Conservation (phyloP, 2,888 invertebrate genomes). For the Chrysodeixis includens region DNA sequence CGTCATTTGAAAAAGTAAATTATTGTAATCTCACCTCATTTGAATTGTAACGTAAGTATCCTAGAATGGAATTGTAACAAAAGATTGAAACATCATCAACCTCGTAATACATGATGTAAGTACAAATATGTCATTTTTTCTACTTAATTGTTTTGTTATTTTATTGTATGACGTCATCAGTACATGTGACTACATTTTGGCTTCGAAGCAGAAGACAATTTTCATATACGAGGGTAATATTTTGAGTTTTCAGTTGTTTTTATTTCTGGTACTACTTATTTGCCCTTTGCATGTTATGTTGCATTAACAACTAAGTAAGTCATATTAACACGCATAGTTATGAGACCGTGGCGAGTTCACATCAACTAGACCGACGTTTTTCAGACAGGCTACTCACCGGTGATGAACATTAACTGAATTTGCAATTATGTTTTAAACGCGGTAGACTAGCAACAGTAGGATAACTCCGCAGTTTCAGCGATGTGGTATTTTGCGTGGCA, state of each 20-base stretch:
- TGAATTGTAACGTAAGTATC: conserved; percentile 43
- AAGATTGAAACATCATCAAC: conserved; percentile 15
- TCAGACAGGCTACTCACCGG: conserved; percentile 14
- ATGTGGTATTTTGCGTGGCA: no score
- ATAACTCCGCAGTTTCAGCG: no score
- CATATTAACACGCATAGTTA: conserved; percentile 36
- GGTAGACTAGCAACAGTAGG: no score
- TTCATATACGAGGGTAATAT: no score
- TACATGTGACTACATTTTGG: neutral
- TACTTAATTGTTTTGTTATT: neutral
- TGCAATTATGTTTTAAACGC: neutral
- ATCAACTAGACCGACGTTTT: conserved; percentile 30
- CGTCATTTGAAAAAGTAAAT: conserved; percentile 64
- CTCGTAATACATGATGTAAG: conserved; percentile 8
- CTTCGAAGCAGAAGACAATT: neutral
- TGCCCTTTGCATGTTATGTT: conserved; percentile 34
- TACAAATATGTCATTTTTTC: neutral
- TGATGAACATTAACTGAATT: neutral
- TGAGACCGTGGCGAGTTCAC: conserved; percentile 59
- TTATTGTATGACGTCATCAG: neutral
- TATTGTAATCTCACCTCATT: conserved; percentile 60
- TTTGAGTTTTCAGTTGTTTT: no score
- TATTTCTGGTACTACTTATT: neutral
- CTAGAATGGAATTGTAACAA: conserved; percentile 38
- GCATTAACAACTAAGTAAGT: conserved; percentile 24